Conservation (phyloP, 1,140 invertebrate species). For the Coenobita brevimanus region DNA sequence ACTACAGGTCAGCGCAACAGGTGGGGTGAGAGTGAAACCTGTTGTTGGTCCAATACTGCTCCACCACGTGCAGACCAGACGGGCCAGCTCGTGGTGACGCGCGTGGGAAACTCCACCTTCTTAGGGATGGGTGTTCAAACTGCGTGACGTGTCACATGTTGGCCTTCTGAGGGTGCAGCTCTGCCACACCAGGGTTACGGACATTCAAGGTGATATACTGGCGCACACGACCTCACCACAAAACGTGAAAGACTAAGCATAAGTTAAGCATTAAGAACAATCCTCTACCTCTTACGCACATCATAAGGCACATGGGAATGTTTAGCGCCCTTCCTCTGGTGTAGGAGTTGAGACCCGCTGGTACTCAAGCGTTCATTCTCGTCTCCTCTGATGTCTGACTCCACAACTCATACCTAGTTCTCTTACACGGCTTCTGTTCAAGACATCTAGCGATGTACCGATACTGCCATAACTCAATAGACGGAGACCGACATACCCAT, state of each 20-base stretch:
- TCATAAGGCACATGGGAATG: too few species aligned
- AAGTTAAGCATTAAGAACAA: too few species aligned
- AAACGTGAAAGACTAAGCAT: too few species aligned
- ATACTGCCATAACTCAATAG: too few species aligned
- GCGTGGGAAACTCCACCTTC: constrained; percentile 17
- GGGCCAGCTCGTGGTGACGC: constrained; percentile 33
- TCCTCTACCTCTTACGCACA: too few species aligned
- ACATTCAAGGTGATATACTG: not conserved
- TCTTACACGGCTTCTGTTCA: not conserved
- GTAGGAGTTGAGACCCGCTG: too few species aligned
- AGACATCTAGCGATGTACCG: too few species aligned
- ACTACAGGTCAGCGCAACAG: constrained; percentile 23
- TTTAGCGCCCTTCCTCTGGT: too few species aligned
- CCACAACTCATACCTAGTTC: constrained; percentile 13
- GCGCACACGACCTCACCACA: too few species aligned
- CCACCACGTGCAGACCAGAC: constrained; percentile 55
- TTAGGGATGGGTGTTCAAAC: not conserved
- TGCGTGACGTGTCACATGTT: not conserved
- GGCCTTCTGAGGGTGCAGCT: too few species aligned
- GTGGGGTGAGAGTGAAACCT: constrained; percentile 25
- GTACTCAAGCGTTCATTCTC: not conserved
- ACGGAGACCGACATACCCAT: too few species aligned
- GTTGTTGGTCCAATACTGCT: not conserved
- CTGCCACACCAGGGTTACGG: not conserved
- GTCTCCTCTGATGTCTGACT: not conserved